A percentile compares a stretch with the other conserved stretches of the same genome.
phyloP scores from a whole-genome alignment of 2,113 vertebrate species.

The Acanthisitta chloris region DNA sequence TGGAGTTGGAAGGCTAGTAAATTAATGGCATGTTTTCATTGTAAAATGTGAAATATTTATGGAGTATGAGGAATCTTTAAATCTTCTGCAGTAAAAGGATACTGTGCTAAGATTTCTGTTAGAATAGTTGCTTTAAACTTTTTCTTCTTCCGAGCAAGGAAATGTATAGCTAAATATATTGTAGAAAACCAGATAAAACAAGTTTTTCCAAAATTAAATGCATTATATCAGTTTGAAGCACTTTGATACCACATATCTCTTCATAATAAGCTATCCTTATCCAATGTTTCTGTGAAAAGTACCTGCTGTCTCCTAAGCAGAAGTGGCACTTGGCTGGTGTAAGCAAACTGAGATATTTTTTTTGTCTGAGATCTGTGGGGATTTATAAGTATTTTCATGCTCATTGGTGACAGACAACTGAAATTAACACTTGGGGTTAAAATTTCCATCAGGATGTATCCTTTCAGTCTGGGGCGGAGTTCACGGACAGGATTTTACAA shows the following conservation, averaged over 20 bases:
- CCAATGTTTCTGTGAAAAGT: neutral
- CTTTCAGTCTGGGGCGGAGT: neutral
- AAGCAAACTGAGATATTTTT: neutral
- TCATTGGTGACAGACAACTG: neutral
- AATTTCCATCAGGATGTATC: neutral
- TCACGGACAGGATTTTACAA: neutral
- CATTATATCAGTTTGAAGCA: neutral
- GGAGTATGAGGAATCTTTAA: neutral
- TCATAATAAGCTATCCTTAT: neutral
- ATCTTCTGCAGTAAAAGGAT: neutral
- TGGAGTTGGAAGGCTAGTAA: neutral
- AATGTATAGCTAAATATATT: neutral
- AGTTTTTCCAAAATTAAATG: neutral
- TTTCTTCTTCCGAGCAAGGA: neutral
- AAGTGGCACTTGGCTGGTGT: neutral
- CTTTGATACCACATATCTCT: neutral
- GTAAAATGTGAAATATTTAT: neutral
- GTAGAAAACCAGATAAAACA: neutral
- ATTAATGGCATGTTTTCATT: neutral
- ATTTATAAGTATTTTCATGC: neutral
- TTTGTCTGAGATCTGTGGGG: neutral
- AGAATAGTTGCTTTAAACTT: neutral
- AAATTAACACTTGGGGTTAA: neutral
- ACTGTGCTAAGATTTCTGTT: neutral
- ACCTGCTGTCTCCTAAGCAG: neutral